Evolutionary conservation across 2,113 vertebrate genomes (phyloP).

Genomic region (Gymnogyps californianus): DNA sequence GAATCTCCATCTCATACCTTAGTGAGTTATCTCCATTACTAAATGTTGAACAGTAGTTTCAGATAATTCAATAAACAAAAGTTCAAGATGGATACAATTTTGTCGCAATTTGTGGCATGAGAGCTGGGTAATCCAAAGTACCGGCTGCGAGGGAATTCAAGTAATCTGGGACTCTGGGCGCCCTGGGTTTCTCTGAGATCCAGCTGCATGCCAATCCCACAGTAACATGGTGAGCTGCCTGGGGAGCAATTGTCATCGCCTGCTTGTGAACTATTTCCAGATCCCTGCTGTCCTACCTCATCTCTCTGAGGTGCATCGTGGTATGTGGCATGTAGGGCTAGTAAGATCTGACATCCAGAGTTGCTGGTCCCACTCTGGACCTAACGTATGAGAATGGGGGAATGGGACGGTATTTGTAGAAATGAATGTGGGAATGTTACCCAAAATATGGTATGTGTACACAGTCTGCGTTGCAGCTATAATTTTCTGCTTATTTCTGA

Average conservation of each 20-base stretch:
- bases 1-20: neutral
- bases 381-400: neutral
- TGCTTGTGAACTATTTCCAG: neutral
- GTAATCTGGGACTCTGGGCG: neutral
- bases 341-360: neutral
- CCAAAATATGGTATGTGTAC: neutral
- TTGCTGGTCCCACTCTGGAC: neutral
- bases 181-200: neutral
- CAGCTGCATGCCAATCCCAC: neutral
- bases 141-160: fast-evolving
- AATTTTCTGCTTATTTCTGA: neutral
- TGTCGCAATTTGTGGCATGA: neutral
- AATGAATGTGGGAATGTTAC: neutral
- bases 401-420: neutral
- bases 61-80: neutral
- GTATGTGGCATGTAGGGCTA: neutral
- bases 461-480: neutral
- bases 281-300: neutral
- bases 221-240: neutral
- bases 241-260: neutral
- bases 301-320: neutral
- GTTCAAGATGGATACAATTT: neutral
- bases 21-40: neutral
- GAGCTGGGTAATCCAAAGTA: neutral
- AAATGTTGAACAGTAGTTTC: neutral